phyloP scores from a whole-genome alignment of 2,113 vertebrate species.

The Craseonycteris thonglongyai region DNA sequence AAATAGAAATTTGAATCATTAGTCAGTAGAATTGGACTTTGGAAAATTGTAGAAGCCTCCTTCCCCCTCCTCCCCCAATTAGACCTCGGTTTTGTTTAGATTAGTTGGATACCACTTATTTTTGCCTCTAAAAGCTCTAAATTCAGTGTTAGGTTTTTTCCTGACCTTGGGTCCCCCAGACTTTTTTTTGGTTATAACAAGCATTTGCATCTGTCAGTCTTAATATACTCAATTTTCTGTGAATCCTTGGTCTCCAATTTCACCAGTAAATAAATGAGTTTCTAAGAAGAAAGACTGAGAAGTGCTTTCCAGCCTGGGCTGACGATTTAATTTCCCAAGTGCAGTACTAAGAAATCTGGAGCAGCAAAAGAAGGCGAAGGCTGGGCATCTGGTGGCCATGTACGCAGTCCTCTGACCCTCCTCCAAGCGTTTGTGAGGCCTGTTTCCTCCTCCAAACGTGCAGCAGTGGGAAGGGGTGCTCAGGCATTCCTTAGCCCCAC shows the following conservation, averaged over 20 bases:
- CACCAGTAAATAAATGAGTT: background rate
- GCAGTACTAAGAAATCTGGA: background rate
- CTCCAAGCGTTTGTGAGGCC: background rate
- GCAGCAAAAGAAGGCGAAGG: background rate
- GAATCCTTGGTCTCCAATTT: background rate
- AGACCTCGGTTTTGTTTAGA: background rate
- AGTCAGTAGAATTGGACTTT: background rate
- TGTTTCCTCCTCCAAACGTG: background rate
- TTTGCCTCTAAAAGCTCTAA: background rate
- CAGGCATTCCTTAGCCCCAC: conserved; percentile 78
- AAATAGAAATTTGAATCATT: background rate
- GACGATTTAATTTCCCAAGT: background rate
- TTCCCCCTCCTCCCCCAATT: background rate
- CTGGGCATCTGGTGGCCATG: background rate
- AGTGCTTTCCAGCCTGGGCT: background rate
- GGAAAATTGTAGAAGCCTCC: background rate
- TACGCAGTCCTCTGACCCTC: background rate
- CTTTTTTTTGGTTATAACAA: background rate
- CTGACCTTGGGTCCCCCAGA: background rate
- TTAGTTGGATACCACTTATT: background rate
- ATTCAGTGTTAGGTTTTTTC: background rate
- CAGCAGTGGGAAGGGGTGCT: conserved; percentile 68
- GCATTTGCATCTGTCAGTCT: background rate
- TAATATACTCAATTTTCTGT: background rate
- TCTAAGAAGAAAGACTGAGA: background rate